These are phyloP conservation scores for Uloborus diversus DNA, from an alignment of 1,140 invertebrate species.

Conservation along the genomic window DNA sequence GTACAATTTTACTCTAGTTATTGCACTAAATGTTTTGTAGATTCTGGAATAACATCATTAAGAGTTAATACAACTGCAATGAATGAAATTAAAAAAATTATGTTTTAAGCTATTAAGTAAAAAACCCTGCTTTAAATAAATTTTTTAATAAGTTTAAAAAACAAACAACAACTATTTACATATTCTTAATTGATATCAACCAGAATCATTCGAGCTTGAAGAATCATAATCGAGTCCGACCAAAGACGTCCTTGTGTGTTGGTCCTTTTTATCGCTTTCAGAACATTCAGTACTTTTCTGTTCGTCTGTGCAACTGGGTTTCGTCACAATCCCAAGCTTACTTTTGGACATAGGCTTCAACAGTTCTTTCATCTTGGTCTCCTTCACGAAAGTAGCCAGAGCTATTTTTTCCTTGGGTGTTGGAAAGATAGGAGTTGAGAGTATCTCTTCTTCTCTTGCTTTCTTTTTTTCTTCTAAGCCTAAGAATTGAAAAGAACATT, in stretches of 20 bases:
- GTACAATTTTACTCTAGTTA: too few species aligned
- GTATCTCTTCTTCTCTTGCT: slow-evolving; percentile 46
- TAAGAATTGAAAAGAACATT: slow-evolving; percentile 5
- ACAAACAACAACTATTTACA: too few species aligned
- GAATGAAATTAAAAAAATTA: too few species aligned
- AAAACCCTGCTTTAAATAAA: too few species aligned
- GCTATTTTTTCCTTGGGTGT: background rate
- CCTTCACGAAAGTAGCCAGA: background rate
- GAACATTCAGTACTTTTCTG: background rate
- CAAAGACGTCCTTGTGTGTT: slow-evolving; percentile 10
- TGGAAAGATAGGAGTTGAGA: slow-evolving; percentile 23
- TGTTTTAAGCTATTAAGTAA: too few species aligned
- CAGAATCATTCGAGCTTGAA: slow-evolving; percentile 11
- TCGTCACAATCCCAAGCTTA: slow-evolving; percentile 15
- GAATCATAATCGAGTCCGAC: slow-evolving; percentile 44
- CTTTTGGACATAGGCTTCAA: slow-evolving; percentile 21
- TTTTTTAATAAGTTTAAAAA: too few species aligned
- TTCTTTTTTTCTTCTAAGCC: slow-evolving; percentile 47
- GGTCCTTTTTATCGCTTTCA: background rate
- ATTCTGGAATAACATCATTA: too few species aligned
- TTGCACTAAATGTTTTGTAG: too few species aligned
- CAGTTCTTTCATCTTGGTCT: slow-evolving; percentile 13
- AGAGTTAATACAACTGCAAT: too few species aligned
- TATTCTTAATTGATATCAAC: too few species aligned
- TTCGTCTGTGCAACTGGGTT: background rate